Base-by-base conservation (phyloP, 1,140 invertebrate genomes). In the Danaus melanippus region DNA sequence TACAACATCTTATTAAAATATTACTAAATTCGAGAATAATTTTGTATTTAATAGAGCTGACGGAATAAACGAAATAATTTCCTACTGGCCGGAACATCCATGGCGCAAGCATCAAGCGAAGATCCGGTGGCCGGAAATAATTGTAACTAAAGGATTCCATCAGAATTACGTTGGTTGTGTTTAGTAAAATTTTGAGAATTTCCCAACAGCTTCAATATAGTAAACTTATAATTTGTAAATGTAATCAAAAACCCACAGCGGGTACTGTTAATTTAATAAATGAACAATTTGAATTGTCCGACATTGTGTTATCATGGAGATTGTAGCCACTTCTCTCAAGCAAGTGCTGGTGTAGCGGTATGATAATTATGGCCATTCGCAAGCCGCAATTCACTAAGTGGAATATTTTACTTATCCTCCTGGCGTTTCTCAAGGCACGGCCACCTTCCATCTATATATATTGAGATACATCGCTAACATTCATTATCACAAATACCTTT, bases 401-500 rank as follows among this genome's bases (percentile, higher is more conserved):
- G 70, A 69, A 71, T 74, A 69, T 73, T 69, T 74, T 71, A 74
- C 77, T 83, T 77, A 84, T 84, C 81, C 79, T 66, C 58, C 46
- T 56, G 52, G 57, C 66, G 65, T 67, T 60, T 50, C 59, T 42
- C 59, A 51, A 66, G 70, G 76, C 81, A 84, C 81, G 81, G 55
- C 64, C 58, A 74, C 69, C 67, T 70, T 64, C 58, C 51, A 62
- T 47, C 48, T 56, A 74, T 70, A 75, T 74, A 62, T 71, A 79
- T 76, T 70, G 69, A 69, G 69, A 81, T 66, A 62, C 64, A 84
- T 84, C 58, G 57, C 58, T 60, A 51, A 50, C 67, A 77, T 74
- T 76, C 60, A 72, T 79, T 76, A 68, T 59, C 49, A 54, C 44
- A 67, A 53, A 46, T 57, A 67, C 62, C 62, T 56, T 59, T 32